A percentile compares a stretch with the other conserved stretches of the same genome.
These are phyloP conservation scores for Thera obeliscata DNA, from an alignment of 2,888 invertebrate genomes.

Conservation along the genomic window DNA sequence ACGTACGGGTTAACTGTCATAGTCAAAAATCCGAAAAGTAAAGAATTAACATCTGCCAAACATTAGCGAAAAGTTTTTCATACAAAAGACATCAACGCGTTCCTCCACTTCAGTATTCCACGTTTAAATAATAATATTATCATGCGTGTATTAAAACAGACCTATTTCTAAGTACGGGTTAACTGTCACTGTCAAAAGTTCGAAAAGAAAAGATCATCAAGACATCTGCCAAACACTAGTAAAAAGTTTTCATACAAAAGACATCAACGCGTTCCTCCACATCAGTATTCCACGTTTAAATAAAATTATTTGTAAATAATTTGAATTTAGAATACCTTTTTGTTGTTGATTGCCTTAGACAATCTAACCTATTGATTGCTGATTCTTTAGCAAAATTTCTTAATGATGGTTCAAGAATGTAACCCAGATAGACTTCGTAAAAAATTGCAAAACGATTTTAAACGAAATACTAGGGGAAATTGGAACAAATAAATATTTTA, in stretches of 20 bases:
- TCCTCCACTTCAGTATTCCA: background rate
- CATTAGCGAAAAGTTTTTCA: background rate
- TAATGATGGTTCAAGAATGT: background rate
- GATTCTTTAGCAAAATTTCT: background rate
- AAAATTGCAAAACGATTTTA: background rate
- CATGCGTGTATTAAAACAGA: too few species aligned
- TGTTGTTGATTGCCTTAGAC: too few species aligned
- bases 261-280: background rate
- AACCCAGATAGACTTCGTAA: background rate
- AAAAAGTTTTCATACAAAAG: background rate
- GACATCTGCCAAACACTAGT: background rate
- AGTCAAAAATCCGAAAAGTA: background rate
- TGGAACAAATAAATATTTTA: background rate
- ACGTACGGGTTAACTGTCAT: too few species aligned
- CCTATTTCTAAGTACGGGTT: too few species aligned
- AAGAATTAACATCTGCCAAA: background rate
- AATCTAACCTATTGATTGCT: too few species aligned
- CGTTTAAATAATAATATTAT: background rate
- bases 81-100: slow-evolving; percentile 3
- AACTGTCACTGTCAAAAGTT: background rate
- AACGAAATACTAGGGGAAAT: background rate
- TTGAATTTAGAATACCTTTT: background rate
- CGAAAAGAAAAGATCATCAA: background rate
- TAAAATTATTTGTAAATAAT: background rate
- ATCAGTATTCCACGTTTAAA: background rate